A percentile compares a stretch with the other conserved stretches of the same genome.
Evolutionary conservation across 53 echinoderm and acorn worm species (phyloP).

Genomic region (Crossaster papposus): DNA sequence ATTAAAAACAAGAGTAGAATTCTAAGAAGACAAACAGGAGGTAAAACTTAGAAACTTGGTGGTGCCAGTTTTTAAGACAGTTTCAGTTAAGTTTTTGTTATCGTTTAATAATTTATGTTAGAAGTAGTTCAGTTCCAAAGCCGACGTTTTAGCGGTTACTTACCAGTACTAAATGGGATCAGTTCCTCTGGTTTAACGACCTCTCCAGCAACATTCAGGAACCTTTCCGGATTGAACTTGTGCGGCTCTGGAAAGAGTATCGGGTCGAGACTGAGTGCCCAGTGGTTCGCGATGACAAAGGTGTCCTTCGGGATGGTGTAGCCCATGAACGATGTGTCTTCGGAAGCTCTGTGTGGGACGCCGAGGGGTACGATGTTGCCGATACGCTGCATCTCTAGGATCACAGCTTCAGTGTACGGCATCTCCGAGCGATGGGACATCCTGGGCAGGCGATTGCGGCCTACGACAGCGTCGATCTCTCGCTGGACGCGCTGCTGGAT

Average conservation of each 20-base stretch:
- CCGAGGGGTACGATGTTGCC: slow-evolving; percentile 41
- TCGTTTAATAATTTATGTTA: neutral
- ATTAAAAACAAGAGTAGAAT: neutral
- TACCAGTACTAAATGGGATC: slow-evolving; percentile 35
- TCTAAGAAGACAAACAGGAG: neutral
- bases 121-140: no score
- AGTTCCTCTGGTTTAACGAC: slow-evolving; percentile 52
- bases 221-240: slow-evolving; percentile 30
- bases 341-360: slow-evolving; percentile 35
- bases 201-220: slow-evolving; percentile 40
- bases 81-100: neutral
- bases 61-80: neutral
- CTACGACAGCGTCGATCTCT: slow-evolving; percentile 43
- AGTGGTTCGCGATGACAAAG: slow-evolving; percentile 39
- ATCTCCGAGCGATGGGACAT: slow-evolving; percentile 21
- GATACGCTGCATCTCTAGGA: slow-evolving; percentile 34
- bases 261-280: slow-evolving; percentile 30
- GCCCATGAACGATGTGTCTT: slow-evolving; percentile 14
- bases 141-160: neutral
- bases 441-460: slow-evolving; percentile 43
- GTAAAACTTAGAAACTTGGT: neutral
- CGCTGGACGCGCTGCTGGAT: slow-evolving; percentile 53
- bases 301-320: slow-evolving; percentile 35
- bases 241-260: slow-evolving; percentile 31
- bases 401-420: slow-evolving; percentile 48